Evolutionary conservation across 2,113 vertebrate species (phyloP).

Genomic region (Seriola dumerili): DNA sequence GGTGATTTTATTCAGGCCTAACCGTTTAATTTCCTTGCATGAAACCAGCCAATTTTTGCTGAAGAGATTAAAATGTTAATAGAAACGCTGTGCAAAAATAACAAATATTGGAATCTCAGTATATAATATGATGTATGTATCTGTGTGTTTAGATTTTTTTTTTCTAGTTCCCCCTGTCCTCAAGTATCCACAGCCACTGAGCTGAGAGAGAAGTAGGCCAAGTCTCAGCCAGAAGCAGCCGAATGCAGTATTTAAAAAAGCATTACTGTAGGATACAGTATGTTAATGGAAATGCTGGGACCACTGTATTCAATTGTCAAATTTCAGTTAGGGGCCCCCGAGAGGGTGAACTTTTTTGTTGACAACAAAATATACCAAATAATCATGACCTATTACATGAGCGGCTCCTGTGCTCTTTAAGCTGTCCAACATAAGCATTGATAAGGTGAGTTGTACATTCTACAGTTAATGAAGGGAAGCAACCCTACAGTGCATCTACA

Average conservation of each 20-base stretch:
- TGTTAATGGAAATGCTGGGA: slow-evolving; percentile 28
- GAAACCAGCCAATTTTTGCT: not conserved
- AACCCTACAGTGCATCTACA: not conserved
- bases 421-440: too few relatives aligned
- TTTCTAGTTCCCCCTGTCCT: not conserved
- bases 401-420: too few relatives aligned
- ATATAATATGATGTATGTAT: too few relatives aligned
- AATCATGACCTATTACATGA: not conserved
- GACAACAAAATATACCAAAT: slow-evolving; percentile 4
- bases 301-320: slow-evolving; percentile 20
- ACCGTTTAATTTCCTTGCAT: not conserved
- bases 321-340: not conserved
- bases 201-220: slow-evolving; percentile 31
- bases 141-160: too few relatives aligned
- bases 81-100: not conserved
- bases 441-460: too few relatives aligned
- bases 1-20: not conserved
- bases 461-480: too few relatives aligned
- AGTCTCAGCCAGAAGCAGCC: slow-evolving; percentile 18
- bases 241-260: slow-evolving; percentile 32
- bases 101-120: too few relatives aligned
- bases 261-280: slow-evolving; percentile 21
- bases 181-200: not conserved
- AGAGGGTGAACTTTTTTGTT: slow-evolving; percentile 5
- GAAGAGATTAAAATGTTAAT: not conserved